Base-by-base conservation (phyloP, 2,113 vertebrate species). In the Aegithalos caudatus region DNA sequence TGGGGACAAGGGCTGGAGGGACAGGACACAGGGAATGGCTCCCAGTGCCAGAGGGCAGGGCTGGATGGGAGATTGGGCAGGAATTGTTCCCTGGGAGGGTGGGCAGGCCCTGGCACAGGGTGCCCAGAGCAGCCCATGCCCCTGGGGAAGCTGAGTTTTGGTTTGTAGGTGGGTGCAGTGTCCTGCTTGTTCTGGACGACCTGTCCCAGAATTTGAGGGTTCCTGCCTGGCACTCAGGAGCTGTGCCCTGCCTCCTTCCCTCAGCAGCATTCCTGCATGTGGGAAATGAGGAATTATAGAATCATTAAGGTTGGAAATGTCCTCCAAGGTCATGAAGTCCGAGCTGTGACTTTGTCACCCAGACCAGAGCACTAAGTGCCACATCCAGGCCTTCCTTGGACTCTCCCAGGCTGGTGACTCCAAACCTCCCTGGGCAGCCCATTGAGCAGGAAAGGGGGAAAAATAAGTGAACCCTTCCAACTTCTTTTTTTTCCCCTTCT, bases 191-290 rank as follows among this genome's bases (percentile, higher is more conserved):
- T 17, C 9, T 57, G 28, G 6, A 28, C 1, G 15, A 53, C 4
- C 50, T 53, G 9, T 15, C 38, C 27, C 4, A 7, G 22, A 53
- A 35, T 48, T 20, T 2, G 1, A 25, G 24, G 21, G 21, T 11
- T 87, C 38, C 57, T 48, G 7, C 47, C 35, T 9, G 51, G 47
- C 8, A 3, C 42, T 74, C 13, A 4, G n/a, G 9, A 58, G 31
- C 38, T 5, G 3, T 31, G 50, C 22, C 66, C 35, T 64, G 20
- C 58, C 7, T n/a, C 3, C 0, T 38, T 2, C 44, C 27, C 28
- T 0, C 31, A 27, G 56, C 18, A 35, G 57, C 31, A 1, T 33
- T 54, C 7, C 9, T 8, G 24, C 8, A 1, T 0, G 2, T 25
- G 80, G 71, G 80, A 54, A 76, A 42, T 35, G 4, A 38, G 67